A percentile compares a stretch with the other conserved stretches of the same genome.
Conservation (phyloP, 2,113 vertebrate species). For the Megaceryle maxima region DNA sequence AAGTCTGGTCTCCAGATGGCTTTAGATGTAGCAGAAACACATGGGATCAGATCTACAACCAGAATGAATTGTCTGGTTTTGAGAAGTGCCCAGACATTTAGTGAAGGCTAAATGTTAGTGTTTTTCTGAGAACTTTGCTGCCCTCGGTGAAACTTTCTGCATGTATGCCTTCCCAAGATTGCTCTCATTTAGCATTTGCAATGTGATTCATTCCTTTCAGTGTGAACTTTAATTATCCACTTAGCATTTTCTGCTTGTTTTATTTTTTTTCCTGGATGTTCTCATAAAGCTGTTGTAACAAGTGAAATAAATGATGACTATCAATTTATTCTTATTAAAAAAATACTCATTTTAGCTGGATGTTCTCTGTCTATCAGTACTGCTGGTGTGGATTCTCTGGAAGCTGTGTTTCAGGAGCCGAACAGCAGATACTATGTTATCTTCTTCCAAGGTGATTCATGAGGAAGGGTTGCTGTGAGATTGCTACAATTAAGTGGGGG, state of each 20-base stretch:
- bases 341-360: not conserved
- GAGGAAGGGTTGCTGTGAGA: not conserved
- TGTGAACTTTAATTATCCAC: not conserved
- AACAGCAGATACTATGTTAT: not conserved
- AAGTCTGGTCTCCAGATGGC: not conserved
- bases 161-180: not conserved
- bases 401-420: not conserved
- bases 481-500: not conserved
- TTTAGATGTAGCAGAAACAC: not conserved
- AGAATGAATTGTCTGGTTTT: not conserved
- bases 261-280: slow-evolving; percentile 17
- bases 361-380: not conserved
- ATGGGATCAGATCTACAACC: not conserved
- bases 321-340: not conserved
- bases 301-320: slow-evolving; percentile 29
- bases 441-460: not conserved
- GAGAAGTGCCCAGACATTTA: not conserved
- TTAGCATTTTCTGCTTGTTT: not conserved
- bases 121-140: not conserved
- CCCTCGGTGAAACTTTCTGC: not conserved
- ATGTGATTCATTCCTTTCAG: not conserved
- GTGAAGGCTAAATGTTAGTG: not conserved
- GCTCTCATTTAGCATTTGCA: not conserved
- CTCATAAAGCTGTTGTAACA: slow-evolving; percentile 1
- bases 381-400: not conserved